phyloP scores from a whole-genome alignment of 1,140 invertebrate species.

The Achatina immaculata region DNA sequence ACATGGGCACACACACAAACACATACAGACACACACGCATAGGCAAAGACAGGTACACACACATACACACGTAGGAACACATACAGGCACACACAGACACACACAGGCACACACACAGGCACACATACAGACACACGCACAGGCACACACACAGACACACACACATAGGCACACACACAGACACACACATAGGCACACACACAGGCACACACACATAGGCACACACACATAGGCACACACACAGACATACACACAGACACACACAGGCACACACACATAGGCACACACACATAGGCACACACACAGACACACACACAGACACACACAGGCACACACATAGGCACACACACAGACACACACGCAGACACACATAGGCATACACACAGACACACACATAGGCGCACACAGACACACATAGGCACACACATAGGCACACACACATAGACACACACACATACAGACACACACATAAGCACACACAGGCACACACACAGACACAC shows the following conservation, averaged over 20 bases:
- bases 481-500: too few relatives aligned
- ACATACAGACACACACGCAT: not conserved
- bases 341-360: not conserved
- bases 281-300: not conserved
- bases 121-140: not conserved
- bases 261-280: not conserved
- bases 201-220: not conserved
- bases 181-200: not conserved
- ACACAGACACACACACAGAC: not conserved
- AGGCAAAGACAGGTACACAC: too few relatives aligned
- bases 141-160: not conserved
- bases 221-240: not conserved
- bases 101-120: not conserved
- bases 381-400: too few relatives aligned
- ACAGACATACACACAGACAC: too few relatives aligned
- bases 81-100: not conserved
- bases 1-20: not conserved
- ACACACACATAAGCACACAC: too few relatives aligned
- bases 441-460: too few relatives aligned
- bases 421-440: too few relatives aligned
- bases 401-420: too few relatives aligned
- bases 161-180: not conserved
- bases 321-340: not conserved
- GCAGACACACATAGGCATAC: too few relatives aligned
- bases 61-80: too few relatives aligned